Evolutionary conservation across 2,888 invertebrate genomes (phyloP).

Genomic region (Heteropelma amictum): DNA sequence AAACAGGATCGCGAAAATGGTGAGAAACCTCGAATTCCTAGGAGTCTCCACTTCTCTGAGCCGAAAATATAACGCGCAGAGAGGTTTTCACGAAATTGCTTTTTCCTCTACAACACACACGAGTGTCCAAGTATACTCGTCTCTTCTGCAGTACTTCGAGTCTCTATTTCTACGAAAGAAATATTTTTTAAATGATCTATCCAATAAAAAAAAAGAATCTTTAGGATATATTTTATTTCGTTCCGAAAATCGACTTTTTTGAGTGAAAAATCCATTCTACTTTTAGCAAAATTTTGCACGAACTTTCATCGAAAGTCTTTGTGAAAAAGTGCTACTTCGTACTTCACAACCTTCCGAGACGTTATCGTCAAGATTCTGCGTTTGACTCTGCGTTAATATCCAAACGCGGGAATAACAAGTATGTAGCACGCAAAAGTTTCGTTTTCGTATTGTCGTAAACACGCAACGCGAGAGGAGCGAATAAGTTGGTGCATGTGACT

Average conservation of each 20-base stretch:
- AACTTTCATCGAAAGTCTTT: not conserved
- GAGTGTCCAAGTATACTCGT: not conserved
- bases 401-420: not conserved
- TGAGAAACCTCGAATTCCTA: slow-evolving; percentile 6
- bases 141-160: not conserved
- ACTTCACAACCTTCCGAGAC: not conserved
- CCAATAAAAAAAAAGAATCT: too few species aligned
- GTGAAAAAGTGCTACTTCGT: not conserved
- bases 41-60: not conserved
- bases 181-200: not conserved
- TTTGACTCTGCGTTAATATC: slow-evolving; percentile 1
- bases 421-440: not conserved
- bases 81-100: slow-evolving; percentile 5
- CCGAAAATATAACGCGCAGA: not conserved
- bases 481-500: not conserved
- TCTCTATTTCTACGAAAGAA: too few species aligned
- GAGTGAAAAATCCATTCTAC: not conserved
- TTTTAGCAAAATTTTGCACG: not conserved
- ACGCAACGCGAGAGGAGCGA: slow-evolving; percentile 12
- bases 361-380: not conserved
- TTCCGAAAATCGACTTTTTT: too few species aligned
- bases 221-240: too few species aligned
- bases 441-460: slow-evolving; percentile 2
- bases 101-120: not conserved
- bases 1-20: not conserved